phyloP scores from a whole-genome alignment of 2,888 invertebrate genomes.

The Scaptomyza reducta region DNA sequence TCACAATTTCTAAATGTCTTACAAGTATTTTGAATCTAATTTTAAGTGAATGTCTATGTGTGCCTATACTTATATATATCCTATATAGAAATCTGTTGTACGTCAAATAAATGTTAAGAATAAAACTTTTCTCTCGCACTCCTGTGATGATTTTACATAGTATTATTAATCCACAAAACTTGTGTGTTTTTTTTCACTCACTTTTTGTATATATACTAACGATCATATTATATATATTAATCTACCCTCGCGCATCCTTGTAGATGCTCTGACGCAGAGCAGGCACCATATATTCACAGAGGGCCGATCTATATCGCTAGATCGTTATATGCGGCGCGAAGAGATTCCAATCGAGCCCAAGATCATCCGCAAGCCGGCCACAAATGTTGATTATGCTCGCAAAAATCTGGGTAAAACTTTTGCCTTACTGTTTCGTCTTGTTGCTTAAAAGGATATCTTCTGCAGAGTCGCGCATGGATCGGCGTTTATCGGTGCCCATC shows the following conservation, averaged over 20 bases:
- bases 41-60: constrained; percentile 49
- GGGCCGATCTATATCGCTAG: constrained; percentile 76
- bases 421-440: not conserved
- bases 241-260: constrained; percentile 3
- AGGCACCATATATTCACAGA: constrained; percentile 66
- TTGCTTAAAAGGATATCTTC: constrained; percentile 9
- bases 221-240: not conserved
- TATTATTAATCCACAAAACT: constrained; percentile 19
- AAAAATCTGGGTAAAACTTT: constrained; percentile 47
- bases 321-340: constrained; percentile 61
- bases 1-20: constrained; percentile 28
- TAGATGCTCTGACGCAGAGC: constrained; percentile 54
- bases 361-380: constrained; percentile 43
- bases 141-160: constrained; percentile 66
- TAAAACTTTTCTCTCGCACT: constrained; percentile 70
- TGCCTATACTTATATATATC: constrained; percentile 29
- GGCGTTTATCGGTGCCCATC: constrained; percentile 77
- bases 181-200: constrained; percentile 38
- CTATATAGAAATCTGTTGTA: constrained; percentile 29
- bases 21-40: constrained; percentile 30
- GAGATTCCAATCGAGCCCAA: constrained; percentile 1
- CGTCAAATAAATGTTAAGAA: constrained; percentile 44
- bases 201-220: constrained; percentile 10
- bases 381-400: constrained; percentile 39
- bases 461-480: constrained; percentile 51